Evolutionary conservation across 2,113 vertebrate genomes (phyloP), one percentile per base, ranked within the genome.

Genomic region (Todiramphus saurophagus): DNA sequence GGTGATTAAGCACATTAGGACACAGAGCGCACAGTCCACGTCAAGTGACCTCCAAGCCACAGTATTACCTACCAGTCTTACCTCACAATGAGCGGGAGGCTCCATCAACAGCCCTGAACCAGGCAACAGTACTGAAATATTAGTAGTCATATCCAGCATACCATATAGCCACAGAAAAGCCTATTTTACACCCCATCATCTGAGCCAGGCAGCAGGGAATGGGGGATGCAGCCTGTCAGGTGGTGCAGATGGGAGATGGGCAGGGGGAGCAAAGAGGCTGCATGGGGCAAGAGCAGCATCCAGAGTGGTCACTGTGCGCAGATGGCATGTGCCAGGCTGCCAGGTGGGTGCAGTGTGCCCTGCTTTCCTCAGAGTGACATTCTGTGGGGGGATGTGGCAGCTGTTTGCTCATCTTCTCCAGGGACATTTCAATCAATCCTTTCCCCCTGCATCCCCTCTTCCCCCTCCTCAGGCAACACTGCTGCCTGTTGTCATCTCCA

Each of bases 241-340:
- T 23, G 80, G 69, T 46, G 74, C 1, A 3, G 66, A 30, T 0
- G 1, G 46, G 24, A 67, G 41, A 16, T 0, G 0, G 48, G 69
- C 33, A 24, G 27, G 33, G 53, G 41, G 6, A 50, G 53, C 31
- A 11, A 55, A 31, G 33, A 62, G 33, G 41, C 55, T 72, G 48
- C 43, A 25, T 1, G 2, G 39, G 64, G 15, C 35, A 37, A 0
- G 1, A 56, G 44, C 0, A 0, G 13, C 20, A 30, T 35, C 79
- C 24, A 2, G 63, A 11, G 70, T 2, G 0, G 62, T 25, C 79
- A 53, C 11, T 0, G 7, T 59, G 63, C 0, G 0, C 92, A 88
- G 67, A 86, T 37, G 67, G 55, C 10, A 3, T 4, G 5, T 33
- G 64, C 39, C 81, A 10, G 9, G 30, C 66, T 90, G 70, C 62